Evolutionary conservation across 2,888 invertebrate species (phyloP), one percentile per base, ranked within the genome.

Genomic region (Tiliacea citrago): DNA sequence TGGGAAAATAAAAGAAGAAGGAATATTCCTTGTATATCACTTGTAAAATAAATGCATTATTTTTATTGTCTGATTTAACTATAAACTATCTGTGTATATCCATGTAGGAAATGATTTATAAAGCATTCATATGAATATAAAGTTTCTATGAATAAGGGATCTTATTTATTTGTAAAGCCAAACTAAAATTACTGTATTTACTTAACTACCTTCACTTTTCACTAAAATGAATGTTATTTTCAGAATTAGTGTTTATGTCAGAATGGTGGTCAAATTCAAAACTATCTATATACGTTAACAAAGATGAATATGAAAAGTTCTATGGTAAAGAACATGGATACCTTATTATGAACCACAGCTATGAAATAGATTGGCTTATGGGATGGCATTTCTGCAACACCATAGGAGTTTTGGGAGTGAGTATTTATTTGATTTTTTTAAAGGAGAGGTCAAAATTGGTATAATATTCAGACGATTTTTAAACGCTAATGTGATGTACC

Each of bases 351-450:
- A 99, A 99, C 94, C 99, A 99, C 91, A 98, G 98, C 58, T 99
- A 99, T 93, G 99, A 99, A 97, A 98, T 99, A 87, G 99, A 99
- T 94, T 99, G 99, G 99, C 96, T 99, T 0, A 98, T 98, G 94
- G 99, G 99, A 35, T 99, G 99, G 99, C 97, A 99, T 92, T 97
- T 98, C 87, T 98, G 98, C 90, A 99, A 99, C 88, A 97, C 98
- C 88, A 97, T 98, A 85, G 95, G 97, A 86, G 97, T 98, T 83
- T 96, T 99, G 85, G 99, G 99, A 89, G 98, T 98, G 96, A 97
- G 98, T 93, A 75, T 68, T 49, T 16, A 24, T 35, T 49, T 51
- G 9, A 53, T 65, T 21, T 29, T 58, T 2, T 58, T 45, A 7
- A 21, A 47, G n/a, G n/a, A n/a, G n/a, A n/a, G n/a, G n/a, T n/a